A percentile compares a stretch with the other conserved stretches of the same genome.
Conservation (phyloP, 2,113 vertebrate species). For the Anguilla japonica region DNA sequence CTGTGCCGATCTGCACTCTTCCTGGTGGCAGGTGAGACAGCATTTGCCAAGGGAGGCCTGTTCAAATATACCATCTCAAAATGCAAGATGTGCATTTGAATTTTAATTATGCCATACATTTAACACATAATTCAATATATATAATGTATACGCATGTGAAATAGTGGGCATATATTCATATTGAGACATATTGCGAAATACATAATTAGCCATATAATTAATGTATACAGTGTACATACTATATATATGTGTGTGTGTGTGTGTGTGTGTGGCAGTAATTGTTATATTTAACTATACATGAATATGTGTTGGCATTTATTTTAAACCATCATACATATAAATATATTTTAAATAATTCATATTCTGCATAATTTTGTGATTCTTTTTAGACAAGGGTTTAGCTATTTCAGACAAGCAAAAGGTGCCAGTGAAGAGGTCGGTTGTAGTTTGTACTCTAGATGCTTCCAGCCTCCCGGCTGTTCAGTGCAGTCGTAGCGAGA, state of each 20-base stretch:
- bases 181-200: neutral
- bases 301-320: no score
- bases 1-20: slow-evolving; percentile 82
- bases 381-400: neutral
- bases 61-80: neutral
- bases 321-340: no score
- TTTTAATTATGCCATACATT: neutral
- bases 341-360: no score
- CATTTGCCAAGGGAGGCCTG: neutral
- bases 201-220: neutral
- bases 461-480: neutral
- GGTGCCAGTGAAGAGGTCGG: neutral
- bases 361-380: no score
- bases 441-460: neutral
- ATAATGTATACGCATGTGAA: neutral
- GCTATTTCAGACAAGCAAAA: neutral
- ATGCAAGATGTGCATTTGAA: neutral
- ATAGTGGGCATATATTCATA: neutral
- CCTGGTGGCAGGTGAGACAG: slow-evolving; percentile 88
- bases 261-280: no score
- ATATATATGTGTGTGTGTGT: neutral
- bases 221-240: neutral
- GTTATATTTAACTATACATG: neutral
- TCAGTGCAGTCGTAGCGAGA: neutral
- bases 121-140: neutral